Base-by-base conservation (phyloP, 2,797 vertebrate species). In the Arremon brunneinucha region DNA sequence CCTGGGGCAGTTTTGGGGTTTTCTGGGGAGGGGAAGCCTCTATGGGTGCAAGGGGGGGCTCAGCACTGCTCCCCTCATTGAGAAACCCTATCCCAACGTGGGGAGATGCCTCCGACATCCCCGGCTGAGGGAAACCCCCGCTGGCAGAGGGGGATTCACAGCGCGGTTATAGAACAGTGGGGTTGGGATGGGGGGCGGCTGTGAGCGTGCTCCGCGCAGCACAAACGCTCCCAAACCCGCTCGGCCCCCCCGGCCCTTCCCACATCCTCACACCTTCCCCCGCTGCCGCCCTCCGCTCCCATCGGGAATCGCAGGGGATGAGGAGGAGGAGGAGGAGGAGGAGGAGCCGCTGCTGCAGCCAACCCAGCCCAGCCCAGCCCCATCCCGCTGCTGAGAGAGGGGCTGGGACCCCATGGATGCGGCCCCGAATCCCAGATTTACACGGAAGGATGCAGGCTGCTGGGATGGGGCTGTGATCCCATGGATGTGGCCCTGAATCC, bases 131-230 rank as follows among this genome's bases (percentile, higher is more conserved):
- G 4, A 24, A 26, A 1, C 4, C 22, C 1, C 84, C 9, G 6
- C 12, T 7, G 1, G 35, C 17, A 47, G 41, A 0, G 12, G n/a
- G 12, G 28, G 49, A 35, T 56, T 59, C 50, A 3, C 2, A 0
- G 2, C 12, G 22, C 14, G 30, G 52, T 32, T 4, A n/a, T 6
- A 2, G 9, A 53, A 14, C 52, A 14, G 52, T 0, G 30, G n/a
- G n/a, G 14, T n/a, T 7, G 32, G 32, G 19, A 1, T 35, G 20
- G 55, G 22, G n/a, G 21, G 55, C 1, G 32, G 55, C 4, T 14
- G 6, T 9, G 32, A 16, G 55, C 14, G 2, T 6, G 55, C 84
- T 44, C 82, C 0, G 59, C 8, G 0, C 60, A 2, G 21, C 32
- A 22, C 12, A 14, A n/a, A n/a, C 13, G 8, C 53, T 6, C 60